A percentile compares a stretch with the other conserved stretches of the same genome.
Evolutionary conservation across 2,888 invertebrate genomes (phyloP).

Genomic region (Noctua janthe): DNA sequence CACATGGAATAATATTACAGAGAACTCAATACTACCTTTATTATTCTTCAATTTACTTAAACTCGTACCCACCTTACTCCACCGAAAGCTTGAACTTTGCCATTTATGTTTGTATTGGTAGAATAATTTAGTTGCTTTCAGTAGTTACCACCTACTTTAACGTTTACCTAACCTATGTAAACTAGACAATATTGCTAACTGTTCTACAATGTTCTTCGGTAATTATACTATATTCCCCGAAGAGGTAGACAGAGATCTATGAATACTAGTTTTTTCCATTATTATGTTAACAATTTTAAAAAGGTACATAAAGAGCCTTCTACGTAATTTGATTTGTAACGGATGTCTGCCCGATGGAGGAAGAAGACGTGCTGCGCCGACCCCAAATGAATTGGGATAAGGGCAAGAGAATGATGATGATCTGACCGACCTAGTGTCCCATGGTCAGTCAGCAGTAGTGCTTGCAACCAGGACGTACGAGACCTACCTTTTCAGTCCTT

Average conservation of each 20-base stretch:
- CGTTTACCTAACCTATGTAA: conserved; percentile 42
- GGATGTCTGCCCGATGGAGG: too few relatives aligned
- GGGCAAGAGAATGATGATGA: too few relatives aligned
- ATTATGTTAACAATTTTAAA: not conserved
- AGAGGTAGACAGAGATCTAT: not conserved
- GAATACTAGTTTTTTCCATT: not conserved
- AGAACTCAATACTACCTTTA: conserved; percentile 11
- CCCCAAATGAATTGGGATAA: too few relatives aligned
- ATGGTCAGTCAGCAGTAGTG: not conserved
- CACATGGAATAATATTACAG: not conserved
- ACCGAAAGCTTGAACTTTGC: conserved; percentile 33
- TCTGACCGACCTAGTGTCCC: not conserved
- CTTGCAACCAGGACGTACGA: not conserved
- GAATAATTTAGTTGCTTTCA: conserved; percentile 51
- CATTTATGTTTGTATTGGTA: conserved; percentile 47
- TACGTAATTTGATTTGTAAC: too few relatives aligned
- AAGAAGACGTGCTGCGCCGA: too few relatives aligned
- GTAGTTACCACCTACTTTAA: conserved; percentile 40
- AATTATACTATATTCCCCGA: not conserved
- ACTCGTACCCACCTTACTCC: conserved; percentile 18
- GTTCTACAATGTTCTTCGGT: conserved; percentile 19
- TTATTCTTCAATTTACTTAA: conserved; percentile 33
- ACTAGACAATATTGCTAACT: conserved; percentile 34
- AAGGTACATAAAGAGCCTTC: too few relatives aligned
- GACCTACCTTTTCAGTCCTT: not conserved